Conservation (phyloP, 1,140 invertebrate genomes). For the Artemia franciscana region DNA sequence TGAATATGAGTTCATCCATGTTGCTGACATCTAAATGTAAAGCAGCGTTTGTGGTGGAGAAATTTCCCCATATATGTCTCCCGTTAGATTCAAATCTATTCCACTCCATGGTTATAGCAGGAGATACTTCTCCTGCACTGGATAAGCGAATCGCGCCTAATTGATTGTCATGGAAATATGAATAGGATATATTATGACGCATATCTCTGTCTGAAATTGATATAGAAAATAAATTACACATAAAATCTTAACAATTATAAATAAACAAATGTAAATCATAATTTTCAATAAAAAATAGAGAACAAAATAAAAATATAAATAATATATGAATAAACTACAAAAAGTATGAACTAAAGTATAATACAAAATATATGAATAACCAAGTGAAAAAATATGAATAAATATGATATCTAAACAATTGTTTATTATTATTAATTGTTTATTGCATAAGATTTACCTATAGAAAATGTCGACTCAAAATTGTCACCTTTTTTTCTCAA, state of each 20-base stretch:
- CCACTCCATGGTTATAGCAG: slow-evolving; percentile 61
- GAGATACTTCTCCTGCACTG: slow-evolving; percentile 86
- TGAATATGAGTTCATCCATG: slow-evolving; percentile 62
- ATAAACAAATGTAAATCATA: neutral
- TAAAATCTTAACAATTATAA: slow-evolving; percentile 7
- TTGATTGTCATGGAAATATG: slow-evolving; percentile 54
- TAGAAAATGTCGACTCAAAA: no score
- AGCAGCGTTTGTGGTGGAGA: slow-evolving; percentile 61
- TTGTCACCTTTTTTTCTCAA: no score
- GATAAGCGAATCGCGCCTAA: slow-evolving; percentile 67
- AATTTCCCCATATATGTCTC: slow-evolving; percentile 76
- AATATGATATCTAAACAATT: no score
- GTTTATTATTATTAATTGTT: no score
- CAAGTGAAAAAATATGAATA: no score
- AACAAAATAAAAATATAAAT: slow-evolving; percentile 4
- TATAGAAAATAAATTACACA: slow-evolving; percentile 14
- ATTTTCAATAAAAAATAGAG: neutral
- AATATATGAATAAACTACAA: no score
- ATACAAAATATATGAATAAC: no score
- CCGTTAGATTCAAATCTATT: slow-evolving; percentile 76
- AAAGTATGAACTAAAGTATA: no score
- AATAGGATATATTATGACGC: slow-evolving; percentile 70
- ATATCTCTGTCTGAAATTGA: slow-evolving; percentile 54
- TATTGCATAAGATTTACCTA: no score
- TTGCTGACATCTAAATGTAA: slow-evolving; percentile 79